A percentile compares a stretch with the other conserved stretches of the same genome.
These are phyloP conservation scores for Ctenopoma multispine DNA, from an alignment of 2,797 vertebrate species.

Conservation along the genomic window DNA sequence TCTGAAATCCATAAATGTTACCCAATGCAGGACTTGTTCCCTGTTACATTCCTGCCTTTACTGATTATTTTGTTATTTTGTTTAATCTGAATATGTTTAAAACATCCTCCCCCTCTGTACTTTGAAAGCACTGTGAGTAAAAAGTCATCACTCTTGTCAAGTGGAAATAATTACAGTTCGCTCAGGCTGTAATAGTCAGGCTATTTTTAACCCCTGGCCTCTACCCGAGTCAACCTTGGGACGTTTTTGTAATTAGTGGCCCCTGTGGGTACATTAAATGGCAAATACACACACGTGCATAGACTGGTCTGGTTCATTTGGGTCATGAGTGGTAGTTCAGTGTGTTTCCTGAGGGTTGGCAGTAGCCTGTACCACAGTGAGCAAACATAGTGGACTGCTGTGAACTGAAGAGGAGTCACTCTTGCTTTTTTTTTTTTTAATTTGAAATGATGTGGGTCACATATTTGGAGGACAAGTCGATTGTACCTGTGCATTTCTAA, in stretches of 20 bases:
- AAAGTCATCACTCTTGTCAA: slow-evolving; percentile 45
- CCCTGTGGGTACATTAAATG: slow-evolving; percentile 6
- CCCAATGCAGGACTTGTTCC: too few species aligned
- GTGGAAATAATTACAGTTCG: slow-evolving; percentile 75
- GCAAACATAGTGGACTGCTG: too few species aligned
- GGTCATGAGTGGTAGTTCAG: slow-evolving; percentile 55
- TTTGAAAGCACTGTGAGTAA: neutral
- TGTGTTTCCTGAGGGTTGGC: slow-evolving; percentile 33
- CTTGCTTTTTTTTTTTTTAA: neutral
- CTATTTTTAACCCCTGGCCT: slow-evolving; percentile 32
- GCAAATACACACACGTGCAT: slow-evolving; percentile 20
- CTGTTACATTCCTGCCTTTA: too few species aligned
- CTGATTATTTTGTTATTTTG: too few species aligned
- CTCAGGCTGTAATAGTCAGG: too few species aligned
- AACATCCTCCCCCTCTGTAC: neutral
- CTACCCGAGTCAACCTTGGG: slow-evolving; percentile 27
- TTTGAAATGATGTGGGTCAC: neutral
- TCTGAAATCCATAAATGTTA: too few species aligned
- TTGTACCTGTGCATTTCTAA: neutral
- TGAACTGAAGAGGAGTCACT: slow-evolving; percentile 11
- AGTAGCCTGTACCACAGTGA: too few species aligned
- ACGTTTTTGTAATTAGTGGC: slow-evolving; percentile 36
- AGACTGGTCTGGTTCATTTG: slow-evolving; percentile 11
- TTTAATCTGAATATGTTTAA: too few species aligned
- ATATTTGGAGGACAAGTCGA: neutral